Evolutionary conservation across 2,888 invertebrate genomes (phyloP), one percentile per base, ranked within the genome.

Genomic region (Leptinotarsa haldemani): DNA sequence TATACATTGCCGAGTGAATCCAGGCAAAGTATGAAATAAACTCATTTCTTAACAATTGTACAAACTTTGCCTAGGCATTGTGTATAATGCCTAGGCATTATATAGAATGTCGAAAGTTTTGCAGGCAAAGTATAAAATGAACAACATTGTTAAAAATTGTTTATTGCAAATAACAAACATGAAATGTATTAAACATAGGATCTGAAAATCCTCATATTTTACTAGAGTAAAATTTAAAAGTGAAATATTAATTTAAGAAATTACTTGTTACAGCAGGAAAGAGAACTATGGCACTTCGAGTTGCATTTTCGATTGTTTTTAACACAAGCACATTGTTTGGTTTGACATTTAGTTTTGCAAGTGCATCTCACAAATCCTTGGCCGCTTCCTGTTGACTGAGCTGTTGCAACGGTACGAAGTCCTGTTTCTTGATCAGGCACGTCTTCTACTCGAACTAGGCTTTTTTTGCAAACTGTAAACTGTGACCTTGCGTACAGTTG

Each of bases 251-350:
- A 48, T 48, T 48, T 16, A 48, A 48, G 48, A 48, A 48, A 48
- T 48, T 53, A 53, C 18, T 53, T 53, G 53, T 53, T 53, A 16
- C 16, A 53, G 18, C 53, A 16, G 18, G 53, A 53, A 16, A 53
- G 18, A 18, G 53, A 18, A 18, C 53, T 53, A 18, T 53, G 53
- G 18, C 53, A 53, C 18, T 53, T 53, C 53, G 53, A 53, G 53
- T 53, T 53, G 18, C 53, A 53, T 48, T 48, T 48, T 48, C 48
- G 48, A 48, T 48, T 48, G 48, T 48, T 48, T 48, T 48, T 48
- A 48, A 53, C 18, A 53, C 53, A 53, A 18, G 16, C 53, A 53
- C 53, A 53, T 53, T 53, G 16, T 18, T 53, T 53, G 53, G 18
- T 53, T 18, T 18, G 16, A 18, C 53, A 53, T 53, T 53, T 53